phyloP scores from a whole-genome alignment of 1,140 invertebrate species.

The Saccostrea glomerata region DNA sequence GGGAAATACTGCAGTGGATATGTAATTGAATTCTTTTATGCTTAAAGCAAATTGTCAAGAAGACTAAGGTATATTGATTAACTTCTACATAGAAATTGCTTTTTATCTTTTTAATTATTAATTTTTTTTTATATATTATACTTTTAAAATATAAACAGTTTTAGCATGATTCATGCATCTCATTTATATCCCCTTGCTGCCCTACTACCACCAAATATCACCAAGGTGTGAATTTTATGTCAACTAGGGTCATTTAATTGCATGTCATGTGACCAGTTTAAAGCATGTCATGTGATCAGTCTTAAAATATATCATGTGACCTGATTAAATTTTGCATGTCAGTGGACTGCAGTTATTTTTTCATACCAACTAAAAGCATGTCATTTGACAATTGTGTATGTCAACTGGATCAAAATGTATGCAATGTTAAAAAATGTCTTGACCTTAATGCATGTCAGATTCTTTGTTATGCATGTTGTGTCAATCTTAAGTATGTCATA shows the following conservation, averaged over 20 bases:
- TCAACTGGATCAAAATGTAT: neutral
- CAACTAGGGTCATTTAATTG: neutral
- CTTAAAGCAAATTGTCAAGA: slow-evolving; percentile 36
- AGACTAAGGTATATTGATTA: slow-evolving; percentile 17
- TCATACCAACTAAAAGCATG: neutral
- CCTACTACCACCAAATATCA: slow-evolving; percentile 6
- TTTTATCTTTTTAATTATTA: slow-evolving; percentile 10
- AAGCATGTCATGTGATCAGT: slow-evolving; percentile 21
- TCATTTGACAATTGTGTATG: neutral
- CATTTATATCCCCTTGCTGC: neutral
- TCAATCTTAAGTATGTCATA: neutral
- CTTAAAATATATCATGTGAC: neutral
- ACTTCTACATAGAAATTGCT: neutral
- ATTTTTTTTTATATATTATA: neutral
- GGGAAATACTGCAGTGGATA: neutral
- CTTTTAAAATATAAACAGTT: neutral
- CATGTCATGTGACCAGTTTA: slow-evolving; percentile 1
- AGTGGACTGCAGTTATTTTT: neutral
- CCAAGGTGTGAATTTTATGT: neutral
- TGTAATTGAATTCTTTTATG: neutral
- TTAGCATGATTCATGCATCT: neutral
- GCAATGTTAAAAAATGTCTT: neutral
- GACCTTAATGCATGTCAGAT: too few relatives aligned
- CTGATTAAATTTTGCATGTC: neutral
- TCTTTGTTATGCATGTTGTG: neutral